Evolutionary conservation across 1,140 invertebrate species (phyloP).

Genomic region (Magallana angulata): DNA sequence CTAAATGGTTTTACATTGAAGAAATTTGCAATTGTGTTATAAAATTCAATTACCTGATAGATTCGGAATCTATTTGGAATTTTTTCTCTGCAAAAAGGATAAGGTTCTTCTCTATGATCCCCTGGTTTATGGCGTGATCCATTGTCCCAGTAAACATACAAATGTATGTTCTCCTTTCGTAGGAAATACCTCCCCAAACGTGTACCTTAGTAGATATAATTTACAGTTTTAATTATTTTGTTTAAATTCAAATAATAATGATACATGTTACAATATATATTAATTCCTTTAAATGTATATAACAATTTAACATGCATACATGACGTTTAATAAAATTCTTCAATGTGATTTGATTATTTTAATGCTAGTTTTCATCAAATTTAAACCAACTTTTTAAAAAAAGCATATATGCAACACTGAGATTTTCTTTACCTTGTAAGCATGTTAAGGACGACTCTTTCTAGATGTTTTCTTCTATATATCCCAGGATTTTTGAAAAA

Average conservation of each 20-base stretch:
- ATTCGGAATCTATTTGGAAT: neutral
- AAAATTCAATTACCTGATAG: no score
- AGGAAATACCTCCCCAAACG: no score
- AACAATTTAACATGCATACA: neutral
- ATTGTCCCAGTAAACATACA: constrained; percentile 37
- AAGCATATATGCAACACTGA: no score
- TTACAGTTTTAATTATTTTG: no score
- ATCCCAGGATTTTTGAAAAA: neutral
- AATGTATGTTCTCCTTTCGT: neutral
- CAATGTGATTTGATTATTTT: neutral
- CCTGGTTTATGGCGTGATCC: neutral
- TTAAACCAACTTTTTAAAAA: no score
- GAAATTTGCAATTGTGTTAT: no score
- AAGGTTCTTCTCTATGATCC: neutral
- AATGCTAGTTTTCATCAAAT: neutral
- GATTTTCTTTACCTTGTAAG: neutral
- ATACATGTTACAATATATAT: no score
- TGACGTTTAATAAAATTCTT: neutral
- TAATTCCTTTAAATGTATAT: neutral
- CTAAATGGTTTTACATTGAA: no score
- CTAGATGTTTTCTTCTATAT: neutral
- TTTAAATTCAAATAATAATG: no score
- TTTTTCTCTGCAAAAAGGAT: neutral
- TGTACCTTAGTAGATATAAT: neutral
- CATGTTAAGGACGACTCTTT: constrained; percentile 7